A percentile compares a stretch with the other conserved stretches of the same genome.
These are phyloP conservation scores for Himalopsyche kuldschensis DNA, from an alignment of 2,888 invertebrate genomes.

Conservation along the genomic window DNA sequence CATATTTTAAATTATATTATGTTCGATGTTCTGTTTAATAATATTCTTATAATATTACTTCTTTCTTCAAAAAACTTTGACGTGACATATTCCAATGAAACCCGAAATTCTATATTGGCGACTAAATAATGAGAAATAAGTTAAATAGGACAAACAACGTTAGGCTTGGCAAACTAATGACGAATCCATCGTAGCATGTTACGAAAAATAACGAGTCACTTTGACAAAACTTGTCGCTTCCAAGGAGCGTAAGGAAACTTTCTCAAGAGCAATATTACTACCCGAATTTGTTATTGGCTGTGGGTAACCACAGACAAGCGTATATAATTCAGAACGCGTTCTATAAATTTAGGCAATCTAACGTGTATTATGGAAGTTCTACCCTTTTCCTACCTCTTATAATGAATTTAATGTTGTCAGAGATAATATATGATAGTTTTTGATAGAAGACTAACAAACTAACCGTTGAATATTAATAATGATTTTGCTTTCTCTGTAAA, in stretches of 20 bases:
- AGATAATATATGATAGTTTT: background rate
- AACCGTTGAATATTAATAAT: background rate
- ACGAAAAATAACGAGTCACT: background rate
- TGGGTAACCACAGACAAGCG: background rate
- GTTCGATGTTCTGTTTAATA: too few species aligned
- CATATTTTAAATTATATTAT: too few species aligned
- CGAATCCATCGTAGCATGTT: background rate
- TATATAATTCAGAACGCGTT: background rate
- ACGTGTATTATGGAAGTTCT: background rate
- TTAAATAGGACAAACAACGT: background rate
- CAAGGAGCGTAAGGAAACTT: background rate
- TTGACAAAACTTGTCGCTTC: background rate
- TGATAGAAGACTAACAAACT: too few species aligned
- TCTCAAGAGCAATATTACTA: background rate
- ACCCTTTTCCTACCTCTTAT: background rate
- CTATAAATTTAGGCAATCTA: background rate
- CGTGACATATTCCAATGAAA: background rate
- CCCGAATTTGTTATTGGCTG: background rate
- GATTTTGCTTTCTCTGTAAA: too few species aligned
- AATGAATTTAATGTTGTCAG: background rate
- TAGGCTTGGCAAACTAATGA: background rate
- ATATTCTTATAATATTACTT: too few species aligned
- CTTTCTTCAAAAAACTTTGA: background rate
- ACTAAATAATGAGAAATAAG: background rate
- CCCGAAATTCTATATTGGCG: background rate